Conservation (phyloP, 2,888 invertebrate species). For the Oasisia sp. region DNA sequence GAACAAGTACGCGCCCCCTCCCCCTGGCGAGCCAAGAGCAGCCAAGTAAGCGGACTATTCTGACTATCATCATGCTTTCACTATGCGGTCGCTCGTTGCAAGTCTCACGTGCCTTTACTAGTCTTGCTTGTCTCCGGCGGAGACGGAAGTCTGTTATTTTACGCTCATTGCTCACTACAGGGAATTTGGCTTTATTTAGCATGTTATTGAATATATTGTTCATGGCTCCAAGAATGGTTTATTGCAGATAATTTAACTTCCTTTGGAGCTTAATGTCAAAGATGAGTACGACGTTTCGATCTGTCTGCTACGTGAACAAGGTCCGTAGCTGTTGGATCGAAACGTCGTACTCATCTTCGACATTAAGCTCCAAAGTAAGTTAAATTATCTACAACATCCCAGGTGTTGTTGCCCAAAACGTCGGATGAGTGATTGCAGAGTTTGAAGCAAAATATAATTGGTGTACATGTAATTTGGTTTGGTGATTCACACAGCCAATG, state of each 20-base stretch:
- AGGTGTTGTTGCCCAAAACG: not conserved
- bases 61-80: not conserved
- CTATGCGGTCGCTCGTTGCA: not conserved
- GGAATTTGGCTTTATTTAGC: not conserved
- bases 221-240: too few species aligned
- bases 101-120: not conserved
- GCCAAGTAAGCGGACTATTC: not conserved
- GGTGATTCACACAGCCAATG: not conserved
- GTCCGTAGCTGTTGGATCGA: too few species aligned
- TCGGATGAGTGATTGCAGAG: not conserved
- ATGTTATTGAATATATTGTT: too few species aligned
- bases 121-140: not conserved
- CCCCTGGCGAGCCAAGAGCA: not conserved
- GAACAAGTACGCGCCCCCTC: not conserved
- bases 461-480: not conserved
- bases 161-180: not conserved
- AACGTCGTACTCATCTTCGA: too few species aligned
- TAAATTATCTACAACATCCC: too few species aligned
- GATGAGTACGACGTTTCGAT: too few species aligned
- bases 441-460: not conserved
- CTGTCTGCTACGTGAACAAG: too few species aligned
- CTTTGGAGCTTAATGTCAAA: too few species aligned
- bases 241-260: too few species aligned
- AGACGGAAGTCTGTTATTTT: not conserved
- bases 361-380: too few species aligned